Percentiles rank a stretch among this genome's conserved stretches.
These are phyloP conservation scores for Limonius californicus DNA, from an alignment of 1,140 invertebrate species.

Conservation along the genomic window DNA sequence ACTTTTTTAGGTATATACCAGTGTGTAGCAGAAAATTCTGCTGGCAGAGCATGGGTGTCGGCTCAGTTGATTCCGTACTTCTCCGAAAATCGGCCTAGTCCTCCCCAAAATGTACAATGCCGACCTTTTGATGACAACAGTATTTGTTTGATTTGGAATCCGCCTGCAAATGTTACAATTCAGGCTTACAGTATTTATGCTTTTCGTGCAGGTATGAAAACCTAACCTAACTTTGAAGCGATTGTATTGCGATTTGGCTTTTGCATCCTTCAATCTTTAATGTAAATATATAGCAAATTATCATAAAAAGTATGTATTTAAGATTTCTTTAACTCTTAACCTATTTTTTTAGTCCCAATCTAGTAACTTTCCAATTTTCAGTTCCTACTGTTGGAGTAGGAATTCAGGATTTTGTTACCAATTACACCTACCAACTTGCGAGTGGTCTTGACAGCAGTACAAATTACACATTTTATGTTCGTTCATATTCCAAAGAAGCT, in stretches of 20 bases:
- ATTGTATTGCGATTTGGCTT: too few species aligned
- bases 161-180: constrained; percentile 49
- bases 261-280: not conserved
- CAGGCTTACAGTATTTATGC: constrained; percentile 64
- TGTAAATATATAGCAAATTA: too few species aligned
- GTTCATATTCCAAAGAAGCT: constrained; percentile 57
- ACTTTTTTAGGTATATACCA: constrained; percentile 65
- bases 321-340: too few species aligned
- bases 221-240: too few species aligned
- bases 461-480: constrained; percentile 65
- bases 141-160: constrained; percentile 57
- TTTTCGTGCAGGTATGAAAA: constrained; percentile 23
- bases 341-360: too few species aligned
- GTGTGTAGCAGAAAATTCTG: constrained; percentile 66
- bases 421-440: constrained; percentile 52
- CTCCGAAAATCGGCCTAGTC: constrained; percentile 53
- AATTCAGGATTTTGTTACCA: constrained; percentile 55
- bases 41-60: constrained; percentile 61
- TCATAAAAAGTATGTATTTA: not conserved
- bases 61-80: constrained; percentile 52
- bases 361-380: not conserved
- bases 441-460: constrained; percentile 59
- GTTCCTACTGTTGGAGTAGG: constrained; percentile 27
- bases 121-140: constrained; percentile 52
- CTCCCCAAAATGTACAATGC: constrained; percentile 57